These are phyloP conservation scores for Drosophila mimica DNA, from an alignment of 2,888 invertebrate genomes.

Conservation along the genomic window DNA sequence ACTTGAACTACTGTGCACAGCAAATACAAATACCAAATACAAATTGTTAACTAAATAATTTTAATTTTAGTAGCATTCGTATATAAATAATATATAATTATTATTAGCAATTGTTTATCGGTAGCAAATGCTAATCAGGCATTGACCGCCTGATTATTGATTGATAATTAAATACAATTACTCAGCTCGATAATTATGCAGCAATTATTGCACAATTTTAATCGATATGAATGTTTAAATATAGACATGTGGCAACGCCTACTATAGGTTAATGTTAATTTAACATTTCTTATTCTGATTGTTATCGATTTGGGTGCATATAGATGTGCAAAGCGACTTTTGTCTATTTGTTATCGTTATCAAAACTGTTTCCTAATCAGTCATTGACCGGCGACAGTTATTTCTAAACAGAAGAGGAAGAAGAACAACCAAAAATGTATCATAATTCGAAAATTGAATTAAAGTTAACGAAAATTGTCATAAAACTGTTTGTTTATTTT, in stretches of 20 bases:
- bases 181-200: constrained; percentile 14
- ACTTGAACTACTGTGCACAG: constrained; percentile 73
- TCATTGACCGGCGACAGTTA: constrained; percentile 14
- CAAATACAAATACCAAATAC: not conserved
- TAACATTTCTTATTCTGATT: not conserved
- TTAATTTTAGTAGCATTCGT: not conserved
- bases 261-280: too few species aligned
- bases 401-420: not conserved
- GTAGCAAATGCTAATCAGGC: constrained; percentile 43
- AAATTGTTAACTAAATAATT: constrained; percentile 1
- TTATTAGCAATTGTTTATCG: constrained; percentile 1
- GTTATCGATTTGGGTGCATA: not conserved
- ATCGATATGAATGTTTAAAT: not conserved
- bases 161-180: not conserved
- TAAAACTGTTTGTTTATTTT: not conserved
- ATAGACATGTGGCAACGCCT: constrained; percentile 11
- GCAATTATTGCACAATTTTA: constrained; percentile 12
- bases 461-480: not conserved
- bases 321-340: not conserved
- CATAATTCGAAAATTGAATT: not conserved
- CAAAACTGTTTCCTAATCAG: constrained; percentile 23
- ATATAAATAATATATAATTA: not conserved
- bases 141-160: constrained; percentile 31
- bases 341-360: constrained; percentile 9
- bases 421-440: not conserved